A percentile compares a stretch with the other conserved stretches of the same genome.
phyloP scores from a whole-genome alignment of 92 coral and sea anemone genomes.

The Zoanthus gigantus region DNA sequence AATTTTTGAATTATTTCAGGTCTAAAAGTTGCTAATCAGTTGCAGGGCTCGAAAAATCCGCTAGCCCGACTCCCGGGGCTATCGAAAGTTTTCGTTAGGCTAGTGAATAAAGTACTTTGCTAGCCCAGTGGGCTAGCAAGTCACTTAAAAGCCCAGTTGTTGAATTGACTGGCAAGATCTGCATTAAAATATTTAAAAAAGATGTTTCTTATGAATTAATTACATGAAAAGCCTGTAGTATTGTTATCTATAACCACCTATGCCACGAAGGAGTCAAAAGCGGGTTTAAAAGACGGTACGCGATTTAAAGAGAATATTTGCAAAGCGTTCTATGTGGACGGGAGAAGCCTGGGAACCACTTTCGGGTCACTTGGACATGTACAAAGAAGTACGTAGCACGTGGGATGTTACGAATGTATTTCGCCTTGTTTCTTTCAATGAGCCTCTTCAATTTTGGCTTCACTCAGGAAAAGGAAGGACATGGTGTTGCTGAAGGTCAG shows the following conservation, averaged over 20 bases:
- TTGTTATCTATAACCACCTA: no score
- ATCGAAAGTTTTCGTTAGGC: constrained; percentile 44
- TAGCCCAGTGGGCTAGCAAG: constrained; percentile 27
- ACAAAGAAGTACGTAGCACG: no score
- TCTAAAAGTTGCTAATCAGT: no score
- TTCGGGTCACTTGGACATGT: not conserved
- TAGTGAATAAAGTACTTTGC: constrained; percentile 45
- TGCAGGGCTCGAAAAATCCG: no score
- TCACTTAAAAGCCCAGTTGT: constrained; percentile 30
- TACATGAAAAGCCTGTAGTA: no score
- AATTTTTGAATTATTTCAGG: no score
- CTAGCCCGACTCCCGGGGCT: constrained; percentile 19
- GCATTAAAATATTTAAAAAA: constrained; percentile 46
- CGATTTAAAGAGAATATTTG: no score
- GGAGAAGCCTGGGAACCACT: constrained; percentile 37
- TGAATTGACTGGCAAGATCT: not conserved
- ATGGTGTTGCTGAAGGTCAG: constrained; percentile 36
- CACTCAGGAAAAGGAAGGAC: constrained; percentile 24
- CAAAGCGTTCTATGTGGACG: no score
- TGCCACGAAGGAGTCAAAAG: not conserved
- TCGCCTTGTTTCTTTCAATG: constrained; percentile 45
- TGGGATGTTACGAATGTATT: constrained; percentile 23
- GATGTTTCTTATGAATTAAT: constrained; percentile 41
- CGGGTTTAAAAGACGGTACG: no score
- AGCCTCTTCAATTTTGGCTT: constrained; percentile 39